Evolutionary conservation across 2,888 invertebrate genomes (phyloP).

Genomic region (Hypena proboscidalis): DNA sequence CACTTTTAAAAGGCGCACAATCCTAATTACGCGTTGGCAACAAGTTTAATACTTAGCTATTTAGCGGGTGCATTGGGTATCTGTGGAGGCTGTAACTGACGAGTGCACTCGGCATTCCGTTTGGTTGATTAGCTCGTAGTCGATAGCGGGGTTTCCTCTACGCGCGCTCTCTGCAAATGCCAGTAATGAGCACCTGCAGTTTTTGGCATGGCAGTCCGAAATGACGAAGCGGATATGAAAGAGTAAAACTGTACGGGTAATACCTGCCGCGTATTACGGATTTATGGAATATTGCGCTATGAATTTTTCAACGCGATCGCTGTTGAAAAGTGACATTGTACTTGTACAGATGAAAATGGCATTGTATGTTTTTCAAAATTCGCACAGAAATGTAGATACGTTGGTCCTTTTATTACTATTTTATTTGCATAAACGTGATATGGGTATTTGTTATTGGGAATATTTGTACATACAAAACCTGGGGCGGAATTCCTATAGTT

Average conservation of each 20-base stretch:
- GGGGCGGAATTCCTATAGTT: too few relatives aligned
- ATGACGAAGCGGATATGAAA: slow-evolving; percentile 44
- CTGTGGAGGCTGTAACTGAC: slow-evolving; percentile 36
- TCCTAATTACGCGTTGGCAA: slow-evolving; percentile 32
- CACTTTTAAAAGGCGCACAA: slow-evolving; percentile 5
- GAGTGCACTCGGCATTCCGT: slow-evolving; percentile 56
- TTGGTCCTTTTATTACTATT: too few relatives aligned
- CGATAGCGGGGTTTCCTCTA: slow-evolving; percentile 33
- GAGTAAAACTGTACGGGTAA: slow-evolving; percentile 10
- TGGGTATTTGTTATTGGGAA: neutral
- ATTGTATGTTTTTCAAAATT: too few relatives aligned
- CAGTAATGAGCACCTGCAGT: slow-evolving; percentile 54
- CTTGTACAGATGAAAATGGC: neutral
- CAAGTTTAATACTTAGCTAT: slow-evolving; percentile 34
- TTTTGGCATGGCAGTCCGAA: slow-evolving; percentile 48
- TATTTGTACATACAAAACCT: too few relatives aligned
- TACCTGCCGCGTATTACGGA: slow-evolving; percentile 3
- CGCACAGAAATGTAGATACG: too few relatives aligned
- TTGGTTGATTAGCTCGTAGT: slow-evolving; percentile 60
- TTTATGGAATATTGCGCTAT: slow-evolving; percentile 4
- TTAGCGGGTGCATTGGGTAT: slow-evolving; percentile 31
- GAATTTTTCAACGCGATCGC: neutral
- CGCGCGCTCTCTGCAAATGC: slow-evolving; percentile 30
- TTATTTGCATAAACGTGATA: neutral
- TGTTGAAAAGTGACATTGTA: neutral